Conservation (phyloP, 2,113 vertebrate genomes). For the Microcebus murinus region DNA sequence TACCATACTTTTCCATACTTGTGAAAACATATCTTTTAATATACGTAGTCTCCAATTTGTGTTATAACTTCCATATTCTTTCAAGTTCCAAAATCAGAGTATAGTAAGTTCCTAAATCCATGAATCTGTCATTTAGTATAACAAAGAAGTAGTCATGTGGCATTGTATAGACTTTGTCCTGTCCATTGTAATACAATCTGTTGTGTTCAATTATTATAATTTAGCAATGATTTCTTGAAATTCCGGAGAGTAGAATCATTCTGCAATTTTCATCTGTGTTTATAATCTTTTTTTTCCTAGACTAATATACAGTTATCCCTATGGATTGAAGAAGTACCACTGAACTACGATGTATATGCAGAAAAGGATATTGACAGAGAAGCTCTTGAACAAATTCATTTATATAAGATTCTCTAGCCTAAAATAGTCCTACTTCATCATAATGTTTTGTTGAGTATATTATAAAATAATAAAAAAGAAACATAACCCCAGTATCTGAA, state of each 20-base stretch:
- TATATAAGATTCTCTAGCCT: constrained; percentile 91
- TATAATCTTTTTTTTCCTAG: constrained; percentile 82
- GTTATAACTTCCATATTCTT: constrained; percentile 14
- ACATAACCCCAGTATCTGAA: not conserved
- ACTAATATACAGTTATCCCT: constrained; percentile 82
- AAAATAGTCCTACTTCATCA: not conserved
- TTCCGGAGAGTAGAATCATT: not conserved
- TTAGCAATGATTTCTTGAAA: not conserved
- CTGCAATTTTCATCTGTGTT: constrained; percentile 51
- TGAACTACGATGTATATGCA: constrained; percentile 87
- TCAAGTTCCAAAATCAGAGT: constrained; percentile 38
- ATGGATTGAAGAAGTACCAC: constrained; percentile 92
- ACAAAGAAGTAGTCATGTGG: not conserved
- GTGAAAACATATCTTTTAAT: not conserved
- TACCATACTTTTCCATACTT: not conserved
- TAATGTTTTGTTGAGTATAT: constrained; percentile 48
- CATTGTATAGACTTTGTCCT: not conserved
- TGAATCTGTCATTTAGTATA: not conserved
- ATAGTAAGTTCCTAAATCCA: constrained; percentile 12
- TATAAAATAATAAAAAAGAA: constrained; percentile 49
- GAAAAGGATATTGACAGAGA: constrained; percentile 89
- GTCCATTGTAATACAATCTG: not conserved
- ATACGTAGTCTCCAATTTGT: not conserved
- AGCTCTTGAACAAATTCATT: constrained; percentile 91
- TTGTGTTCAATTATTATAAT: not conserved